Evolutionary conservation across 2,113 vertebrate species (phyloP).

Genomic region (Thryonomys swinderianus): DNA sequence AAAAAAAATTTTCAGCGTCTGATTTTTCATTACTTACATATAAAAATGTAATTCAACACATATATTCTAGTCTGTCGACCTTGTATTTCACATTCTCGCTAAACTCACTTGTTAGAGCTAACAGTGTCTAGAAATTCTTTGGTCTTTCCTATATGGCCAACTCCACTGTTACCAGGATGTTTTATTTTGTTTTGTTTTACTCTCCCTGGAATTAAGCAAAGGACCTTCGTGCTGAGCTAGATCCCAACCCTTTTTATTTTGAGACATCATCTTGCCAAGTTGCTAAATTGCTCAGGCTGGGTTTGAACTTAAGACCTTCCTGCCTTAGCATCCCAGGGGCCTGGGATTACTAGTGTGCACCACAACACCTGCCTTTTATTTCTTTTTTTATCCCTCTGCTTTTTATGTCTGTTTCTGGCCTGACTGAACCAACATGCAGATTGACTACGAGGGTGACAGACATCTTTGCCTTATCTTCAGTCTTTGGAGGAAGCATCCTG

Average conservation of each 20-base stretch:
- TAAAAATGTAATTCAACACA: background rate
- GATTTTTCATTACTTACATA: background rate
- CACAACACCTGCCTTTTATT: background rate
- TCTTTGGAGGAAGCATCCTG: background rate
- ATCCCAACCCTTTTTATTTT: background rate
- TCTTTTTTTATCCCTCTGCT: background rate
- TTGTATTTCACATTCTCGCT: background rate
- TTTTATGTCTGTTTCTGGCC: slow-evolving; percentile 6
- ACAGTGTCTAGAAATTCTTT: background rate
- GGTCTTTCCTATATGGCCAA: background rate
- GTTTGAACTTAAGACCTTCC: background rate
- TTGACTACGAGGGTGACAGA: background rate
- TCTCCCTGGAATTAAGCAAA: background rate
- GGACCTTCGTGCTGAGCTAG: background rate
- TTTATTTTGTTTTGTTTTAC: background rate
- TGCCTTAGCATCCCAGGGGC: background rate
- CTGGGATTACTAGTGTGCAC: background rate
- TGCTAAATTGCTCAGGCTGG: background rate
- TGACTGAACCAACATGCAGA: background rate
- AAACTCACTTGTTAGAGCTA: background rate
- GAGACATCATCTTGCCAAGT: background rate
- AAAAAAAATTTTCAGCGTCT: background rate
- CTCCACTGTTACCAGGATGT: background rate
- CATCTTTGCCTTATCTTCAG: background rate
- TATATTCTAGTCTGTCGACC: background rate